These are phyloP conservation scores for Philotrypesis tridentata DNA, from an alignment of 1,140 invertebrate species.

Conservation along the genomic window DNA sequence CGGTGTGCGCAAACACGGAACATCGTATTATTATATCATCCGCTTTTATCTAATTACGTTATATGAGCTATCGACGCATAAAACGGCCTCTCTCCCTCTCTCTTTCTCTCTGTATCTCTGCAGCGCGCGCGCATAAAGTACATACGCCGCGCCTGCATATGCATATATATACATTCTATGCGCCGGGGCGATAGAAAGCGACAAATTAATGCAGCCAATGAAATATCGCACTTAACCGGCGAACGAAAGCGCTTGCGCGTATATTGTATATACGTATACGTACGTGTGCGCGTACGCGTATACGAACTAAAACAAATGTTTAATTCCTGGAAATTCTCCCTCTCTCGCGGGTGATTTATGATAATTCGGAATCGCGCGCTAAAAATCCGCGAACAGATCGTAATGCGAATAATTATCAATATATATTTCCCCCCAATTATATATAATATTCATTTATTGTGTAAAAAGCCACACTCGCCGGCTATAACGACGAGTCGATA, in stretches of 20 bases:
- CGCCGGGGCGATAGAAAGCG: slow-evolving; percentile 12
- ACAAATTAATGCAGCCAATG: slow-evolving; percentile 36
- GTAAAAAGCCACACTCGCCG: too few relatives aligned
- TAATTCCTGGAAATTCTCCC: background rate
- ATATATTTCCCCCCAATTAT: too few relatives aligned
- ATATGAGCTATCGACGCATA: slow-evolving; percentile 9
- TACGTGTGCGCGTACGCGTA: too few relatives aligned
- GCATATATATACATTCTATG: slow-evolving; percentile 1
- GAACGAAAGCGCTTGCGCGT: background rate
- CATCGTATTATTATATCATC: slow-evolving; percentile 33
- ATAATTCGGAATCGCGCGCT: background rate
- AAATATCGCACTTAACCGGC: slow-evolving; percentile 13
- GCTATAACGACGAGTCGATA: too few relatives aligned
- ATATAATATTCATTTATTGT: too few relatives aligned
- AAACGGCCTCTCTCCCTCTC: background rate
- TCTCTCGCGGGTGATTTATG: background rate
- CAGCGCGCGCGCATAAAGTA: background rate
- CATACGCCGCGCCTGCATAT: background rate
- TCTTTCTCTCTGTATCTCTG: background rate
- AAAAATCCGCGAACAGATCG: background rate
- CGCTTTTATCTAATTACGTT: slow-evolving; percentile 42
- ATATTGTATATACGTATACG: background rate
- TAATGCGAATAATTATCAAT: background rate
- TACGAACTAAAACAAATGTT: slow-evolving; percentile 34
- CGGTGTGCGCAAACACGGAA: slow-evolving; percentile 9